Percentiles rank a stretch among this genome's conserved stretches.
Evolutionary conservation across 1,140 invertebrate genomes (phyloP).

Genomic region (Pollicipes pollicipes): DNA sequence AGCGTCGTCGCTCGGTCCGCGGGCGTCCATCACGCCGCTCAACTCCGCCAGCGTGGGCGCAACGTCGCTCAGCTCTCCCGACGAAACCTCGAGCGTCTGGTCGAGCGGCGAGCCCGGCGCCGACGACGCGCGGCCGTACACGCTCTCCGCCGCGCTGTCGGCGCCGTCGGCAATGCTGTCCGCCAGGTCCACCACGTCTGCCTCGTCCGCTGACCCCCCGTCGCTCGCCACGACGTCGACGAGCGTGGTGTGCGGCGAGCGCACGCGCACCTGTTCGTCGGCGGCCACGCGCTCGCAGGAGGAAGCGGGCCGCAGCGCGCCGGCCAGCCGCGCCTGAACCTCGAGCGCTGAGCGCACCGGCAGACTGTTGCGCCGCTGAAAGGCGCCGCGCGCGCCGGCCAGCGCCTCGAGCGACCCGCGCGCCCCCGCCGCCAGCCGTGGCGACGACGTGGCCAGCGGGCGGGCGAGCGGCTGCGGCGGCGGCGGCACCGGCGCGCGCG

Average conservation of each 20-base stretch:
- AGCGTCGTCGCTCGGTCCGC: too few relatives aligned
- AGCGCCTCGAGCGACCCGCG: neutral
- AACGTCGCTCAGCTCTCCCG: neutral
- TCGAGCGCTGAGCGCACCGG: neutral
- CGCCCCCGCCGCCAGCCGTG: neutral
- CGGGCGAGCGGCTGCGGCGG: too few relatives aligned
- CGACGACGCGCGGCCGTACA: neutral
- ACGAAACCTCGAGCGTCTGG: neutral
- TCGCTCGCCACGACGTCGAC: neutral
- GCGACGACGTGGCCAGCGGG: neutral
- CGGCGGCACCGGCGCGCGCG: too few relatives aligned
- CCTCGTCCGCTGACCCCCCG: too few relatives aligned
- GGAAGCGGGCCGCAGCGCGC: neutral
- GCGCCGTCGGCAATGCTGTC: too few relatives aligned
- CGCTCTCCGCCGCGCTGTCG: neutral
- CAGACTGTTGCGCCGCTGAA: neutral
- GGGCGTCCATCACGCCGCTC: neutral
- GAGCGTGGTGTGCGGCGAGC: neutral
- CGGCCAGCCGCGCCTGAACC: neutral
- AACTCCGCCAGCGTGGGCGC: neutral
- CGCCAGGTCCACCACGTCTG: too few relatives aligned
- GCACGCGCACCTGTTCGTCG: neutral
- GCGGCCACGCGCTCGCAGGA: neutral
- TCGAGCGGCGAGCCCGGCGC: neutral
- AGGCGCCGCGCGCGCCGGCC: neutral